Conservation (phyloP, 2,888 invertebrate species). For the Drosophila nr. fundita region DNA sequence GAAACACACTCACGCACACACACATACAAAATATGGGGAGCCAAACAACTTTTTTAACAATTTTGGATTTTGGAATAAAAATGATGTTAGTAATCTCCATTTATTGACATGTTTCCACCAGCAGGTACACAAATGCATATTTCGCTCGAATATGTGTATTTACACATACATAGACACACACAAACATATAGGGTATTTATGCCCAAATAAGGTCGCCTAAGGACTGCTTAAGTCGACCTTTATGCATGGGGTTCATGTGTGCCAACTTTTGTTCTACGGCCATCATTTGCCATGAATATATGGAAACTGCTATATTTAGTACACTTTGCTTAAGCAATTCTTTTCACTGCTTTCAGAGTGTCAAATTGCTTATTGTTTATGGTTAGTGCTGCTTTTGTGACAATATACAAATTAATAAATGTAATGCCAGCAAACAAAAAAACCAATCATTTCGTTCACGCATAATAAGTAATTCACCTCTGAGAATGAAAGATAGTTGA, state of each 20-base stretch:
- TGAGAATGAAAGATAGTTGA: not conserved
- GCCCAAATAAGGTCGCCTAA: slow-evolving; percentile 30
- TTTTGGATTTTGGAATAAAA: slow-evolving; percentile 79
- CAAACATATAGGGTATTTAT: slow-evolving; percentile 16
- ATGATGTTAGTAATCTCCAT: slow-evolving; percentile 81
- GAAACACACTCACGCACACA: slow-evolving; percentile 6
- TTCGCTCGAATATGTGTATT: not conserved
- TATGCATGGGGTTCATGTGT: slow-evolving; percentile 65
- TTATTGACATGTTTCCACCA: slow-evolving; percentile 71
- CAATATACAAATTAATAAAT: slow-evolving; percentile 14
- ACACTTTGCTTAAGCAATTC: slow-evolving; percentile 28
- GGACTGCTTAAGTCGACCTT: slow-evolving; percentile 65
- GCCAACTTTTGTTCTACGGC: slow-evolving; percentile 65
- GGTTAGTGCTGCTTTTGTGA: slow-evolving; percentile 2
- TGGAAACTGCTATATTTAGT: slow-evolving; percentile 69
- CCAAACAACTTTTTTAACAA: slow-evolving; percentile 72
- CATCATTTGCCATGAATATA: slow-evolving; percentile 77
- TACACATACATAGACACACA: not conserved
- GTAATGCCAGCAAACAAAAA: not conserved
- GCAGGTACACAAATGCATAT: slow-evolving; percentile 23
- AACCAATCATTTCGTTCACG: not conserved
- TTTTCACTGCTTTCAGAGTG: slow-evolving; percentile 16
- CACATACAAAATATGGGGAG: slow-evolving; percentile 23
- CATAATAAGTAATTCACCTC: not conserved
- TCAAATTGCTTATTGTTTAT: slow-evolving; percentile 32